Conservation (phyloP, 2,797 vertebrate genomes). For the Scolopax bukidnonensis region DNA sequence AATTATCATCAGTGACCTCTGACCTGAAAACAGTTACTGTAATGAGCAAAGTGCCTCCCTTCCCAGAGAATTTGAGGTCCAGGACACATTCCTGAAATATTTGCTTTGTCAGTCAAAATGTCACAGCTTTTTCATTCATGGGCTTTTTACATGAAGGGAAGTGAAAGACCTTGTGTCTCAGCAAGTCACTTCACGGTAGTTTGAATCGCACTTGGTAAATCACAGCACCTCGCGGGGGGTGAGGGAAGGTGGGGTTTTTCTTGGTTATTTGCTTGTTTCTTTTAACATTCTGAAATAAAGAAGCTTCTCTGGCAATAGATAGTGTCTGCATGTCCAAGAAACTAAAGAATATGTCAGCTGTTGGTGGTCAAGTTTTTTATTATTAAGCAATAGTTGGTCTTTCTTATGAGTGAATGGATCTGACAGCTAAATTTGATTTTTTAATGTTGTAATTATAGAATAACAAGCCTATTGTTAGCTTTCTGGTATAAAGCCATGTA, state of each 20-base stretch:
- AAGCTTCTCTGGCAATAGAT: not conserved
- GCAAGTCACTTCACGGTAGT: not conserved
- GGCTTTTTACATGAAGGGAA: not conserved
- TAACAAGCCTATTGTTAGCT: not conserved
- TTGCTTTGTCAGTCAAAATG: not conserved
- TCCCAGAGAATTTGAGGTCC: not conserved
- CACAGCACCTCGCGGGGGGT: not conserved
- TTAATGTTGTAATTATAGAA: not conserved
- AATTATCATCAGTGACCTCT: conserved; percentile 8
- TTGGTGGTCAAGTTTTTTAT: not conserved
- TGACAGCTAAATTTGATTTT: not conserved
- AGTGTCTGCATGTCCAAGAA: not conserved
- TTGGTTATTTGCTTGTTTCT: not conserved
- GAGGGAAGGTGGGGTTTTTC: not conserved
- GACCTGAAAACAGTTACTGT: conserved; percentile 10
- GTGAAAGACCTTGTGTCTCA: not conserved
- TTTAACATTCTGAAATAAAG: conserved; percentile 8
- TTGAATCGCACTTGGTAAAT: not conserved
- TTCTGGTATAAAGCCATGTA: not conserved
- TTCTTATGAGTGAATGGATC: not conserved
- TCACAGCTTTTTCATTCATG: not conserved
- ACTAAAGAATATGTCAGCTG: not conserved
- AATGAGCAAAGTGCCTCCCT: not conserved
- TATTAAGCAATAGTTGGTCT: not conserved
- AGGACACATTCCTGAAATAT: not conserved